Evolutionary conservation across 2,113 vertebrate species (phyloP).

Genomic region (Dipodomys ordii): DNA sequence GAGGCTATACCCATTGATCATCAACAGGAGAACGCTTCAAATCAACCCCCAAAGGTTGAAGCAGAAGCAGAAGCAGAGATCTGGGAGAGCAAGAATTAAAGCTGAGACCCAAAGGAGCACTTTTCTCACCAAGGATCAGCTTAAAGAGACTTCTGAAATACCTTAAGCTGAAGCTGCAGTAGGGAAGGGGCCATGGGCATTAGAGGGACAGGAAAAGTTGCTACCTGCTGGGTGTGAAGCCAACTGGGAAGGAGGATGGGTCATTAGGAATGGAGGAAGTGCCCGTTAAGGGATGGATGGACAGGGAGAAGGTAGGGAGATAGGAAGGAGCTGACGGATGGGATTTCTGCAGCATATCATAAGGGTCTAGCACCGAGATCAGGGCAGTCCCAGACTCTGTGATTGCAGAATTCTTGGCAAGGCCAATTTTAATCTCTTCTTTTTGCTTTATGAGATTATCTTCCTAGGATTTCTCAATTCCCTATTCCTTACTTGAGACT

Average conservation of each 20-base stretch:
- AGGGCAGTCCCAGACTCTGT: not conserved
- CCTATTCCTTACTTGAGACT: constrained; percentile 23
- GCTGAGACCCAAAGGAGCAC: not conserved
- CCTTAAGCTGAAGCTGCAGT: not conserved
- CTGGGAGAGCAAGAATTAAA: not conserved
- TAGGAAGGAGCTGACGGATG: fast-evolving
- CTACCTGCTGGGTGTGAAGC: not conserved
- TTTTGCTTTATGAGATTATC: not conserved
- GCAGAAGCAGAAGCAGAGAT: not conserved
- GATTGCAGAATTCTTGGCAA: not conserved
- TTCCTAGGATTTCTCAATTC: not conserved
- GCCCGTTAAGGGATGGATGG: too few relatives aligned
- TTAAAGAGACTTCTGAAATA: not conserved
- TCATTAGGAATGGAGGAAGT: fast-evolving
- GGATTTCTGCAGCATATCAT: not conserved
- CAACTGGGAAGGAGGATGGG: not conserved
- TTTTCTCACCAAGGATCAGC: not conserved
- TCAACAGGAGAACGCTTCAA: not conserved
- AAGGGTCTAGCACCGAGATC: not conserved
- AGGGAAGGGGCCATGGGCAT: not conserved
- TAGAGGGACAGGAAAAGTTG: too few relatives aligned
- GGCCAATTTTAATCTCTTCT: not conserved
- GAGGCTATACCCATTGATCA: not conserved
- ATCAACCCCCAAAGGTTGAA: not conserved
- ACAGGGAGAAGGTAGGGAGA: not conserved